These are phyloP conservation scores for Paelopatides confundens DNA, from an alignment of 53 echinoderm and acorn worm genomes.

Conservation along the genomic window DNA sequence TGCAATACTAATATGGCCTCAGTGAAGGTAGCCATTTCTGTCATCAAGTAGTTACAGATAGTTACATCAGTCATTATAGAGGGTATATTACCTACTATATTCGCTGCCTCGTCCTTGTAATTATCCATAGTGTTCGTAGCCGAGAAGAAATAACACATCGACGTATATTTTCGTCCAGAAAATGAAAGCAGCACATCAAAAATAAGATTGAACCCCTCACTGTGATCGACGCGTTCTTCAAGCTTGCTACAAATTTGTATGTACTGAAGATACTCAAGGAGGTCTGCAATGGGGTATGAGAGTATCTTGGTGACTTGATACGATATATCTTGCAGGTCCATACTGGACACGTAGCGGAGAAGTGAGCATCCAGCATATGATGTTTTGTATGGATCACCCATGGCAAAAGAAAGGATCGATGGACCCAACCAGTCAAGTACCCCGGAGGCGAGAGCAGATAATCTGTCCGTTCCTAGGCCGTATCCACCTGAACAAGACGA, in stretches of 20 bases:
- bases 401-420: neutral
- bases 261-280: neutral
- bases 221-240: neutral
- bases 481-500: slow-evolving; percentile 6
- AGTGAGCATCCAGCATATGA: neutral
- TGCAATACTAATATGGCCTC: neutral
- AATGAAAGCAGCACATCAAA: neutral
- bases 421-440: slow-evolving; percentile 14
- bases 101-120: neutral
- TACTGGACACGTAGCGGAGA: neutral
- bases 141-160: neutral
- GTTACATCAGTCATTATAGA: neutral
- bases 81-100: neutral
- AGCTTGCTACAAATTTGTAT: neutral
- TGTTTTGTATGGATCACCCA: neutral
- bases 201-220: neutral
- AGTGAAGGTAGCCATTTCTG: neutral
- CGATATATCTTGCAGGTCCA: neutral
- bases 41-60: neutral
- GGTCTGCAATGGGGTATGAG: slow-evolving; percentile 2
- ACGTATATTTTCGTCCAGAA: neutral
- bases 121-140: neutral
- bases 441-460: neutral
- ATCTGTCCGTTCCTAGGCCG: slow-evolving; percentile 11
- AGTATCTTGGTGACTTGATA: neutral